These are phyloP conservation scores for Beris chalybata DNA, from an alignment of 2,888 invertebrate species.

Conservation along the genomic window DNA sequence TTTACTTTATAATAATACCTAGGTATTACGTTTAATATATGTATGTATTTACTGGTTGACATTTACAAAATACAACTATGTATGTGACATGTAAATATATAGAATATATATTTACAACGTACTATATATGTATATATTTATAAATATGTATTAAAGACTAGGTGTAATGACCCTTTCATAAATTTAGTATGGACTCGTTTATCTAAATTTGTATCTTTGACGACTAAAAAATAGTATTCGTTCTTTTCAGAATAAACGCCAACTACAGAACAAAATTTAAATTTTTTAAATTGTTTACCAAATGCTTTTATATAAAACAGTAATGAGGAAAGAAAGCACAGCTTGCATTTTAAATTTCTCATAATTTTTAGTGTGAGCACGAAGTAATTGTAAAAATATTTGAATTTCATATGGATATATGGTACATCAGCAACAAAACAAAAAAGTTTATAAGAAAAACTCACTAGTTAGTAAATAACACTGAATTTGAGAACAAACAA, in stretches of 20 bases:
- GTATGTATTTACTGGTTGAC: neutral
- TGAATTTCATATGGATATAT: no score
- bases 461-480: neutral
- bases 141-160: no score
- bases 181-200: no score
- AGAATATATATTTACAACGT: no score
- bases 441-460: neutral
- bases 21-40: neutral
- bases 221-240: neutral
- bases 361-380: no score
- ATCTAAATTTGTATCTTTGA: no score
- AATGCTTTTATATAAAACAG: neutral
- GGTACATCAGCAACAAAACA: no score
- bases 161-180: no score
- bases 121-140: no score
- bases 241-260: slow-evolving; percentile 22
- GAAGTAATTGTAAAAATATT: no score
- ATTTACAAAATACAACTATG: slow-evolving; percentile 10
- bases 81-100: neutral
- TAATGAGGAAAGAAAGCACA: slow-evolving; percentile 26
- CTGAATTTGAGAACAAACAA: no score
- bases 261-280: slow-evolving; percentile 16
- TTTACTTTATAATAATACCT: slow-evolving; percentile 13
- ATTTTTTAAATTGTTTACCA: neutral
- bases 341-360: slow-evolving; percentile 22